Conservation (phyloP, 2,888 invertebrate species). For the Sminthurides aquaticus region DNA sequence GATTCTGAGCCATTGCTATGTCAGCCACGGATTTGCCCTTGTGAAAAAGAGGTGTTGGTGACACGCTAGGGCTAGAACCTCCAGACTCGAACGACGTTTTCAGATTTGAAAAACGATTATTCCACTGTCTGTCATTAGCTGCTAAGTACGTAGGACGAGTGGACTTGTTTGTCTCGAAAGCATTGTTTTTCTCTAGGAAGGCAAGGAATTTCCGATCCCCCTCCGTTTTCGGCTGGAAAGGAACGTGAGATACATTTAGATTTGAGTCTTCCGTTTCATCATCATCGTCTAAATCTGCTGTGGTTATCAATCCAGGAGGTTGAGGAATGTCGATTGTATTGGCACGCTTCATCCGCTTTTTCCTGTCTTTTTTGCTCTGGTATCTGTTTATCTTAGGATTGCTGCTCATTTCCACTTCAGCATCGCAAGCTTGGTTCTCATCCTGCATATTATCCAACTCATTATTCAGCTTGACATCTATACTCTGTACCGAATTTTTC, state of each 20-base stretch:
- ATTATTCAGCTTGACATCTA: neutral
- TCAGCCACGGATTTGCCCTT: slow-evolving; percentile 11
- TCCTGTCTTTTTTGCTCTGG: slow-evolving; percentile 52
- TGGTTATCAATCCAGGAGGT: slow-evolving; percentile 50
- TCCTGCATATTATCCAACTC: neutral
- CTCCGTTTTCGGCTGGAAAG: slow-evolving; percentile 68
- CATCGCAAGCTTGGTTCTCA: neutral
- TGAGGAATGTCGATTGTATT: slow-evolving; percentile 84
- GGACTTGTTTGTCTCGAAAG: slow-evolving; percentile 29
- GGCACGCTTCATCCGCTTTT: slow-evolving; percentile 73
- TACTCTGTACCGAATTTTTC: neutral
- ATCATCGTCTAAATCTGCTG: slow-evolving; percentile 47
- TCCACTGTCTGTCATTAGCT: slow-evolving; percentile 62
- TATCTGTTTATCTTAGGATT: slow-evolving; percentile 34
- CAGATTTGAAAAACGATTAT: slow-evolving; percentile 71
- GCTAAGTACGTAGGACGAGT: slow-evolving; percentile 44
- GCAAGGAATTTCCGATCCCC: slow-evolving; percentile 77
- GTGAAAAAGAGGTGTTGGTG: slow-evolving; percentile 30
- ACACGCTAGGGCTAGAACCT: slow-evolving; percentile 40
- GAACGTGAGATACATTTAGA: slow-evolving; percentile 9
- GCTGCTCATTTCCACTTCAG: neutral
- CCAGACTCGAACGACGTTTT: slow-evolving; percentile 66
- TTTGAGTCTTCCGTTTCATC: slow-evolving; percentile 50
- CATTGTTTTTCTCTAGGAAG: slow-evolving; percentile 66
- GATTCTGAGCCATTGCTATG: slow-evolving; percentile 17